Evolutionary conservation across 2,888 invertebrate genomes (phyloP).

Genomic region (Drosophila anomalata): DNA sequence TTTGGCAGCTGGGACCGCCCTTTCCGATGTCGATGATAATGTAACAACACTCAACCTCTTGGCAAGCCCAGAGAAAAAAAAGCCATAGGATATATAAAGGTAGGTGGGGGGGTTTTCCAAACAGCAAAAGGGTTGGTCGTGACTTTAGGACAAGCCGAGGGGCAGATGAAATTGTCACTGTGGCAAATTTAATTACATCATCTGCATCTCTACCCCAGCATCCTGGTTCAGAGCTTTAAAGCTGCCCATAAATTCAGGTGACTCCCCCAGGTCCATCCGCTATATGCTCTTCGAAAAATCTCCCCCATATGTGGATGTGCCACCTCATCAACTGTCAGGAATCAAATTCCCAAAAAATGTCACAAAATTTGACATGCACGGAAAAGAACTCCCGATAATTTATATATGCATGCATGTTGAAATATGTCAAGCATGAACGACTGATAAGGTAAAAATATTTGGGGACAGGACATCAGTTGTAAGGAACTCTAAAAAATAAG

Average conservation of each 20-base stretch:
- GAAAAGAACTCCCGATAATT: constrained; percentile 47
- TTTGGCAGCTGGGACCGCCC: constrained; percentile 31
- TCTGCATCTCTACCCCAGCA: constrained; percentile 20
- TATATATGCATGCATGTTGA: constrained; percentile 44
- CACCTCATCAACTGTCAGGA: constrained; percentile 70
- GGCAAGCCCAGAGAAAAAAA: constrained; percentile 21
- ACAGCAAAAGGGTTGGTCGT: constrained; percentile 66
- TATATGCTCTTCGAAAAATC: neutral
- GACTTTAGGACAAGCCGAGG: constrained; percentile 4
- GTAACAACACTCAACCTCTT: constrained; percentile 71
- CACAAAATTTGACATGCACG: constrained; percentile 71
- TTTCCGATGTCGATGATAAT: constrained; percentile 72
- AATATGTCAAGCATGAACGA: constrained; percentile 77
- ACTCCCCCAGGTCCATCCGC: constrained; percentile 1
- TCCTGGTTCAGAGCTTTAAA: constrained; percentile 15
- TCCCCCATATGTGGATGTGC: constrained; percentile 3
- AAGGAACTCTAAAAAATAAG: constrained; percentile 16
- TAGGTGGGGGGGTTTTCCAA: constrained; percentile 20
- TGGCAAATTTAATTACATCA: constrained; percentile 80
- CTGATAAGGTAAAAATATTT: constrained; percentile 64
- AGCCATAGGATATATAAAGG: constrained; percentile 11
- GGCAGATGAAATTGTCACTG: constrained; percentile 74
- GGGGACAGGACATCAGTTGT: constrained; percentile 52
- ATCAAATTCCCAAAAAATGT: constrained; percentile 76
- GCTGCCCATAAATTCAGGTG: constrained; percentile 31